Evolutionary conservation across 2,113 vertebrate species (phyloP), one percentile per base, ranked within the genome.

Genomic region (Zosterops japonicus): DNA sequence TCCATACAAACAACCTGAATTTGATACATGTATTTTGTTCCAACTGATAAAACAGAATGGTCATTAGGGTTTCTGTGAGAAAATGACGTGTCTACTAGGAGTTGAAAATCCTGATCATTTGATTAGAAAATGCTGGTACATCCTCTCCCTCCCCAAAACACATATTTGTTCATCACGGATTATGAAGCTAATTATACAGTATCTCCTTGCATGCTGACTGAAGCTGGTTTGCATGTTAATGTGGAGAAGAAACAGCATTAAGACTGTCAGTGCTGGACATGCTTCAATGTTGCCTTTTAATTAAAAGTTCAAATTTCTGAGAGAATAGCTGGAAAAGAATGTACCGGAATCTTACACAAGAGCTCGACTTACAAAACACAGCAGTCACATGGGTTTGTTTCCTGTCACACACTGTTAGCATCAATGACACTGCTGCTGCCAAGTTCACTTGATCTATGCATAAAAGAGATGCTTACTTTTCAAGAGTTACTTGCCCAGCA

Each of bases 401-500:
- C 97, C 97, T 97, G 97, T 98, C 97, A 98, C 97, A 98, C 96
- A 96, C 91, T 97, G 97, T 98, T 97, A 98, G 96, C 97, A 97
- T 98, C 97, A 98, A 96, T 97, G 97, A 96, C 91, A 94, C 95
- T 96, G 96, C 96, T 94, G 90, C 95, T 98, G 97, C 97, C 97
- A 98, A 98, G 96, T 97, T 95, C 96, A 97, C 96, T 98, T 95
- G 95, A 96, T 97, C 97, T 97, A 94, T 93, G 97, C 95, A 97
- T 98, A 97, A 97, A 97, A 96, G 96, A 97, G 93, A 96, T 96
- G 97, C 95, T 96, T 97, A 95, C 93, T 97, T 97, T 97, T 95
- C 94, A 83, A 86, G 95, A 95, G 94, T 91, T 94, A 96, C 96
- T 97, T 97, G 94, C 94, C 97, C 94, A 96, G 95, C 91, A 93